These are phyloP conservation scores for Mormyrops boulengeri DNA, from an alignment of 2,797 vertebrate genomes.

Conservation along the genomic window DNA sequence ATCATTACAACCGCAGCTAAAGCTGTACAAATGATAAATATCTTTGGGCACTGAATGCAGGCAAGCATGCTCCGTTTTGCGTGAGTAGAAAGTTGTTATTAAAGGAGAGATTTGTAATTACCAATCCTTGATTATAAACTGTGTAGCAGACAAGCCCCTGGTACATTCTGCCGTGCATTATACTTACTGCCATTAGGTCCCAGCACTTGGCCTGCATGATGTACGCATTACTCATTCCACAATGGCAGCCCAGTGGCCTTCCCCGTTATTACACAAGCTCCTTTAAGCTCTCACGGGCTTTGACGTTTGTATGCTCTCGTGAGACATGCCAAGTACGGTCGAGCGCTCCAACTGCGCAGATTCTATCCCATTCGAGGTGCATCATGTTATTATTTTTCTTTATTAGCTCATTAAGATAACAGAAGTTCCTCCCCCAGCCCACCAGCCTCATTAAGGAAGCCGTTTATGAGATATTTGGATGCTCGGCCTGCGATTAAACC, in stretches of 20 bases:
- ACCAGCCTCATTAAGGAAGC: slow-evolving; percentile 34
- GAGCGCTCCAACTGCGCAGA: neutral
- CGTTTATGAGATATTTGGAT: slow-evolving; percentile 32
- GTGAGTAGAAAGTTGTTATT: slow-evolving; percentile 3
- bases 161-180: neutral
- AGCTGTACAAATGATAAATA: neutral
- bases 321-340: neutral
- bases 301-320: neutral
- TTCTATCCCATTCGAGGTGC: slow-evolving; percentile 13
- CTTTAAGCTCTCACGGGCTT: neutral
- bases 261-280: neutral
- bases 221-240: neutral
- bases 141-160: neutral
- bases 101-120: slow-evolving; percentile 1
- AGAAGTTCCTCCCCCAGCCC: slow-evolving; percentile 24
- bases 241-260: neutral
- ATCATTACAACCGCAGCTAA: neutral
- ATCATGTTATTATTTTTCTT: slow-evolving; percentile 27
- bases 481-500: slow-evolving; percentile 28
- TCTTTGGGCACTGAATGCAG: neutral
- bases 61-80: neutral
- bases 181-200: neutral
- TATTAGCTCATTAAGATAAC: slow-evolving; percentile 26
- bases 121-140: neutral
- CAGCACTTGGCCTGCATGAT: neutral